Evolutionary conservation across 1,140 invertebrate genomes (phyloP), one percentile per base, ranked within the genome.

Genomic region (Lepidurus packardi): DNA sequence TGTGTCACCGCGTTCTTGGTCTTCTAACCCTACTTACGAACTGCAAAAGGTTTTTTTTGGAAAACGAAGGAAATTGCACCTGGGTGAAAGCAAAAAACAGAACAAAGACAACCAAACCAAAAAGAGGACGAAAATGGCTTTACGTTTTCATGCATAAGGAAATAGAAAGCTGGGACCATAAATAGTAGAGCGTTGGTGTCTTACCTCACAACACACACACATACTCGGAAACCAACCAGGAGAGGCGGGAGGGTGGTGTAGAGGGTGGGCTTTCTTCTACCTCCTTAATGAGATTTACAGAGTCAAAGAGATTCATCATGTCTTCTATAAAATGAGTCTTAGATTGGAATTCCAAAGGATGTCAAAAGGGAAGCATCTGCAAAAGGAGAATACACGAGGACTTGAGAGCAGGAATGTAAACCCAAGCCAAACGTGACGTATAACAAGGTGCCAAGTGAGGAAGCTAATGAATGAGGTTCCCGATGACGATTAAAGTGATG

Each of bases 241-340:
- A n/a, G 16, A n/a, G 53, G 21, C n/a, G 21, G 53, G n/a, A 65
- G 45, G 45, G 45, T 3, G 45, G 45, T 34, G 0, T 34, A 2
- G 2, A 47, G 45, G 10, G 45, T 10, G 45, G 10, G 45, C 16
- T 65, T 65, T 21, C 21, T 65, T 65, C 13, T 65, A 65, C 16
- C 6, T 13, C 53, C 16, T 65, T 65, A 65, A 65, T 65, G 53
- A 65, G 53, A 65, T 65, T 65, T 65, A 65, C 16, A 65, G 53
- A 65, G 53, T 65, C 53, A 65, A 65, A 65, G 53, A 65, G 53
- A 65, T 65, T 65, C 53, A 65, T 65, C 53, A 65, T 65, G 53
- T 65, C 53, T 65, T 65, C 16, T 65, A 65, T 65, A 65, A 65
- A 21, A 21, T 65, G 53, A 21, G 16, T 65, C 53, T 65, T 65